Base-by-base conservation (phyloP, 2,113 vertebrate species). In the Oophaga pumilio region DNA sequence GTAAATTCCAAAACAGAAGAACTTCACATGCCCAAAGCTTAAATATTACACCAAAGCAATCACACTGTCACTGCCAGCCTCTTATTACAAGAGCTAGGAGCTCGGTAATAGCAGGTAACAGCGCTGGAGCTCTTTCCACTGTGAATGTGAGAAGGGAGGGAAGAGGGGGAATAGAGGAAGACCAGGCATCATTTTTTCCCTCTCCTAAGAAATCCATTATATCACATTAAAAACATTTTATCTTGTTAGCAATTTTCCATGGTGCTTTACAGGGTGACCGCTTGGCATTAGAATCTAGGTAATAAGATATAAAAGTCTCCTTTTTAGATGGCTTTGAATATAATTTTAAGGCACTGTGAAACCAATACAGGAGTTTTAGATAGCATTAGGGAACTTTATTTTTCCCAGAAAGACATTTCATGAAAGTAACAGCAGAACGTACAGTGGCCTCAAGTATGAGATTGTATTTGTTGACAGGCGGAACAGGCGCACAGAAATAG, bases 221-320 rank as follows among this genome's bases (percentile, higher is more conserved):
- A 88, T 84, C 87, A 88, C 87, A 88, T 88, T 88, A 88, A 88
- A 88, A 88, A 88, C 87, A 88, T 88, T 88, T 88, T 88, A 88
- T 88, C 87, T 88, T 88, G 87, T 88, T 88, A 88, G 87, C 87
- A 88, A 88, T 88, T 88, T 88, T 88, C 87, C 80, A 64, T 88
- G 80, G 87, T 88, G 87, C 87, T 88, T 88, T 88, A 88, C 87
- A 88, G 71, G 87, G 87, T 88, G 87, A 88, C 87, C 87, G 87
- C 81, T 88, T 84, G 87, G 87, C 87, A 88, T 84, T 84, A 88
- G 80, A 88, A 88, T 84, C 81, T 84, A 83, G 80, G 87, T 88
- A 88, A 88, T 88, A 88, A 88, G 87, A 88, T 88, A 88, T 88
- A 88, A 88, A 88, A 84, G 87, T 88, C 87, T 84, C 71, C 81